Evolutionary conservation across 1,140 invertebrate species (phyloP).

Genomic region (Aleiodes sp.): DNA sequence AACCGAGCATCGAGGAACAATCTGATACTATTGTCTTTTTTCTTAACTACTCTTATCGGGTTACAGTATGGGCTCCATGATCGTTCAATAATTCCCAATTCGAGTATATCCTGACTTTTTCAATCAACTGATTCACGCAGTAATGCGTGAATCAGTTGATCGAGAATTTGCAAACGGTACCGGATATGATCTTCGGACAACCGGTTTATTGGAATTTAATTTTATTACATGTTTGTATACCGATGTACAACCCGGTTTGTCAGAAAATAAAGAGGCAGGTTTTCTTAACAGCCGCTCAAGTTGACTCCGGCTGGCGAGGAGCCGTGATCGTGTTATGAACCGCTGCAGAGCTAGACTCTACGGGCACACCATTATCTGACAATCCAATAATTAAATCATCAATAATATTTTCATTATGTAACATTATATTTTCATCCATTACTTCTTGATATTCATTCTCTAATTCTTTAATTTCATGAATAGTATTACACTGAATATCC

Average conservation of each 20-base stretch:
- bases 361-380: too few relatives aligned
- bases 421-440: neutral
- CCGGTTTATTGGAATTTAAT: neutral
- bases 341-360: neutral
- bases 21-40: neutral
- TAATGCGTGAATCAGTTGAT: too few relatives aligned
- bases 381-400: too few relatives aligned
- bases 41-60: neutral
- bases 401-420: neutral
- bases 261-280: neutral
- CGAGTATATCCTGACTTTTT: neutral
- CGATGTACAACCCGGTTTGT: neutral
- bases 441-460: neutral
- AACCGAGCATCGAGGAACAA: neutral
- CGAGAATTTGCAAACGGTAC: neutral
- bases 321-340: neutral
- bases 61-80: conserved; percentile 3
- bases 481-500: neutral
- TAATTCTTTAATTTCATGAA: neutral
- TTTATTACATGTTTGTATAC: conserved; percentile 3
- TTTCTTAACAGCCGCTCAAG: neutral
- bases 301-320: neutral
- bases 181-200: neutral
- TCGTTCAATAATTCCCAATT: neutral
- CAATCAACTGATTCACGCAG: neutral